These are phyloP conservation scores for Mungos mungo DNA, from an alignment of 2,113 vertebrate species.

Conservation along the genomic window DNA sequence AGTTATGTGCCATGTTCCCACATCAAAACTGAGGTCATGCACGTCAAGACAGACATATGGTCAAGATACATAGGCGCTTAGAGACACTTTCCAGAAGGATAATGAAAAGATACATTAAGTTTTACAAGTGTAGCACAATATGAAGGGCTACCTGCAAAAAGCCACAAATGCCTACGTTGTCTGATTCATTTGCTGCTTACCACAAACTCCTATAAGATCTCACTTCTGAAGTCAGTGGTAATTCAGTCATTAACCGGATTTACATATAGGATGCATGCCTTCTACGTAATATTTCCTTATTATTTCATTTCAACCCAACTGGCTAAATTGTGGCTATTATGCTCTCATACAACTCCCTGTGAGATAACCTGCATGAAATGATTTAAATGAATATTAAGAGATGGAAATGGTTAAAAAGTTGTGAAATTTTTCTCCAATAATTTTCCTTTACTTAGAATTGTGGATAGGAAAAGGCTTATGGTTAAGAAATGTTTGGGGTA, in stretches of 20 bases:
- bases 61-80: background rate
- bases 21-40: background rate
- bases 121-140: background rate
- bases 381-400: background rate
- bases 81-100: background rate
- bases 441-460: background rate
- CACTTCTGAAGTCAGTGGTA: background rate
- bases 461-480: background rate
- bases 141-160: background rate
- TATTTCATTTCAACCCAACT: background rate
- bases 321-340: background rate
- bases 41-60: background rate
- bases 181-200: background rate
- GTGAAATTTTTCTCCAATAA: background rate
- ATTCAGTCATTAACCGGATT: background rate
- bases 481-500: background rate
- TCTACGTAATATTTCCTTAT: background rate
- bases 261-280: background rate
- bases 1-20: background rate
- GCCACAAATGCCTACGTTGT: background rate
- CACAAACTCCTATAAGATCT: background rate
- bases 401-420: background rate
- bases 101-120: background rate
- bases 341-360: background rate
- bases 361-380: background rate